phyloP scores from a whole-genome alignment of 1,140 invertebrate genomes.

The Polypedilum pembai region DNA sequence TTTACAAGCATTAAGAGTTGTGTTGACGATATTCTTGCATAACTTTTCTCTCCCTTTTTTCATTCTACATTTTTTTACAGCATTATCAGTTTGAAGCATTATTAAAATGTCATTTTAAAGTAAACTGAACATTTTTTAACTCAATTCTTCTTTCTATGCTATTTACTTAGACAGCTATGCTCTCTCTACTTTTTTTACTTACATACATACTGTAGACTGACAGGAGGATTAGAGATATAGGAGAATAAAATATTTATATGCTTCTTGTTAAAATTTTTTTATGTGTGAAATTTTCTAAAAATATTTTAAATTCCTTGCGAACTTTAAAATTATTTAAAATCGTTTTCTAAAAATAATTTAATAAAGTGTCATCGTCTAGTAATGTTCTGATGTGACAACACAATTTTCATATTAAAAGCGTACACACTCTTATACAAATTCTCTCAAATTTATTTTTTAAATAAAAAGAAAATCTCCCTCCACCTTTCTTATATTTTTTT shows the following conservation, averaged over 20 bases:
- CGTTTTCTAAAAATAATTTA: too few species aligned
- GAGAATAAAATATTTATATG: not conserved
- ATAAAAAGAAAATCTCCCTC: not conserved
- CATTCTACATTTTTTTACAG: not conserved
- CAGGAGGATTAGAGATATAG: not conserved
- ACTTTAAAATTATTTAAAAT: too few species aligned
- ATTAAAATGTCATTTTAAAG: conserved; percentile 28
- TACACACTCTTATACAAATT: not conserved
- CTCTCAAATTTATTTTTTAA: not conserved
- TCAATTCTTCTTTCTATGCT: too few species aligned
- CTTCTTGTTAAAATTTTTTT: too few species aligned
- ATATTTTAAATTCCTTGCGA: too few species aligned
- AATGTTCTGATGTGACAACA: not conserved
- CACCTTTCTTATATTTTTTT: not conserved
- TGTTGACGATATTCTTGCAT: too few species aligned
- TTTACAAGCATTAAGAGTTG: too few species aligned
- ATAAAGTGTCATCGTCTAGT: too few species aligned
- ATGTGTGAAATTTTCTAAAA: too few species aligned
- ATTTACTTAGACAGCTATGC: not conserved
- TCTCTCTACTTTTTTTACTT: not conserved
- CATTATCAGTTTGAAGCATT: conserved; percentile 15
- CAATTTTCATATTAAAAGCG: not conserved
- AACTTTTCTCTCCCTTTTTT: not conserved
- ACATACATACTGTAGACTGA: not conserved
- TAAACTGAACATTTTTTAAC: conserved; percentile 15